Evolutionary conservation across 2,888 invertebrate genomes (phyloP).

Genomic region (Coremacera marginata): DNA sequence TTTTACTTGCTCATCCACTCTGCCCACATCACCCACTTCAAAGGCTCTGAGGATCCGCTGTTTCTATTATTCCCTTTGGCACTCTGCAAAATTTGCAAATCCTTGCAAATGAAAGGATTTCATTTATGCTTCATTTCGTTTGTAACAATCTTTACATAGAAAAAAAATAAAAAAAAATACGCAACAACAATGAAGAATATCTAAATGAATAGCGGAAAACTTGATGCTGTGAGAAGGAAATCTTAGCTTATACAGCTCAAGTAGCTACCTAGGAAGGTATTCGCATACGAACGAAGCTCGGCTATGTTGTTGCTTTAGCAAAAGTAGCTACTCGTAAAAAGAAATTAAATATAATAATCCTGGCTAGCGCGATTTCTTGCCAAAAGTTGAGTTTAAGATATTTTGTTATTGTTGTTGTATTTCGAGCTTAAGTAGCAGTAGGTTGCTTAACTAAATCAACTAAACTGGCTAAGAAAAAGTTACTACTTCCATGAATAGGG

Average conservation of each 20-base stretch:
- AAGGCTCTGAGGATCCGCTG: not conserved
- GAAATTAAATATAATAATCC: not conserved
- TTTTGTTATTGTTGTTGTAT: too few species aligned
- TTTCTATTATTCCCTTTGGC: not conserved
- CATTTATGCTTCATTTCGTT: conserved; percentile 41
- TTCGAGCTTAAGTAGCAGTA: too few species aligned
- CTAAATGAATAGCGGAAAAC: not conserved
- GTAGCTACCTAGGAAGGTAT: too few species aligned
- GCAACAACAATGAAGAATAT: not conserved
- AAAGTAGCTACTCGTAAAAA: not conserved
- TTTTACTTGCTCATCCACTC: conserved; percentile 36
- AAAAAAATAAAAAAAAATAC: conserved; percentile 10
- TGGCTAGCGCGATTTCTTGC: too few species aligned
- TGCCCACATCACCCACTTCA: too few species aligned
- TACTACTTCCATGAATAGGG: too few species aligned
- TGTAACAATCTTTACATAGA: conserved; percentile 31
- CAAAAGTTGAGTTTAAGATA: too few species aligned
- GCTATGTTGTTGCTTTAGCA: not conserved
- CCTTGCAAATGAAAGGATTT: conserved; percentile 20
- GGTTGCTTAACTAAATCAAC: too few species aligned
- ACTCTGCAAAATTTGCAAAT: conserved; percentile 8
- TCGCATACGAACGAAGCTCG: too few species aligned
- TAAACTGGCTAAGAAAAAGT: too few species aligned
- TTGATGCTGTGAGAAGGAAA: conserved; percentile 1
- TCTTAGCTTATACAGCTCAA: not conserved